These are phyloP conservation scores for Cyanoliseus patagonus DNA, from an alignment of 2,113 vertebrate genomes.

Conservation along the genomic window DNA sequence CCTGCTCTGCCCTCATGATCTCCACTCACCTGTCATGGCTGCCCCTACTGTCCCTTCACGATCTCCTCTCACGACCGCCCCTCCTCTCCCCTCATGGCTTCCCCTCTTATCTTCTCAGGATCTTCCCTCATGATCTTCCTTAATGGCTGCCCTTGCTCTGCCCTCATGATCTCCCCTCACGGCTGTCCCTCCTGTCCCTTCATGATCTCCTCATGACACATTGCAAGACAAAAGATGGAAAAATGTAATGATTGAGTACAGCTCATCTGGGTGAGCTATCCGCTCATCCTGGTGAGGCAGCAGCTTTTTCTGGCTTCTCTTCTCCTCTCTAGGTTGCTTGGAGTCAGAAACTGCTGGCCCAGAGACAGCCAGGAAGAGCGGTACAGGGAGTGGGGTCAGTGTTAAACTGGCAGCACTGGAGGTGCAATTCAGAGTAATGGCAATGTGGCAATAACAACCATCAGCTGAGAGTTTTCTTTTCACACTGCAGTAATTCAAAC, in stretches of 20 bases:
- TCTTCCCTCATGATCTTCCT: neutral
- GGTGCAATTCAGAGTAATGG: neutral
- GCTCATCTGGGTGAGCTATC: neutral
- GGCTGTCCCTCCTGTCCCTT: neutral
- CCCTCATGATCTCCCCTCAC: no score
- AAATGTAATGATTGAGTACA: neutral
- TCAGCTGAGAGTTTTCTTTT: neutral
- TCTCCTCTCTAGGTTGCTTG: neutral
- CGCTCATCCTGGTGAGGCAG: neutral
- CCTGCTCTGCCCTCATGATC: no score
- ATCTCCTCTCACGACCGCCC: no score
- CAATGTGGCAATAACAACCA: neutral
- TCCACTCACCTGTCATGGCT: no score
- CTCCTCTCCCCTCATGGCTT: neutral
- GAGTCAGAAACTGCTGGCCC: neutral
- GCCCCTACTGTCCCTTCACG: no score
- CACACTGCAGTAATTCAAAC: neutral
- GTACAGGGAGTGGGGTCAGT: no score
- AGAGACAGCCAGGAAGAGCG: accelerated
- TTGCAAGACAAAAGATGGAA: neutral
- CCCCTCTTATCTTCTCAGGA: neutral
- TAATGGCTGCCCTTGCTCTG: no score
- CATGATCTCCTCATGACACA: neutral
- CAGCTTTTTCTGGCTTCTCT: neutral
- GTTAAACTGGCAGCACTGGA: neutral